A percentile compares a stretch with the other conserved stretches of the same genome.
phyloP scores from a whole-genome alignment of 2,888 invertebrate genomes.

The Epinotia bilunana region DNA sequence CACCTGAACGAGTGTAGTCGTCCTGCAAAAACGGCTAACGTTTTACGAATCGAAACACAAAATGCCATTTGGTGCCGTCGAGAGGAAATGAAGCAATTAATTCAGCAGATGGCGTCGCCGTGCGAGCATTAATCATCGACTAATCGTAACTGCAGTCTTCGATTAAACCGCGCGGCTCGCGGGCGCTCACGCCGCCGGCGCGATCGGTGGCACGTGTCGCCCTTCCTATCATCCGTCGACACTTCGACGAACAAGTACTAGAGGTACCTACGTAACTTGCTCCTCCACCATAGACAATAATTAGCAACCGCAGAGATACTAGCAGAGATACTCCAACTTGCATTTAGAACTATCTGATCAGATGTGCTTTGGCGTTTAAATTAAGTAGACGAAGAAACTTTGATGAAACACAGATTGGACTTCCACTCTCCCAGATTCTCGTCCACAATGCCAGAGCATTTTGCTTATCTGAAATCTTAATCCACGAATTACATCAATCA shows the following conservation, averaged over 20 bases:
- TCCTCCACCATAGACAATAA: conserved; percentile 8
- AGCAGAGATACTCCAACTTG: neutral
- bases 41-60: conserved; percentile 79
- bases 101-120: conserved; percentile 83
- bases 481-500: conserved; percentile 66
- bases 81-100: conserved; percentile 85
- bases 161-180: conserved; percentile 75
- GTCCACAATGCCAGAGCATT: conserved; percentile 37
- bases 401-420: conserved; percentile 32
- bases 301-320: conserved; percentile 14
- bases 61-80: conserved; percentile 82
- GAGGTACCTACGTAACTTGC: conserved; percentile 25
- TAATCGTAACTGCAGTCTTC: conserved; percentile 84
- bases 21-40: conserved; percentile 72
- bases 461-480: conserved; percentile 52
- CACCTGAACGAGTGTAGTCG: conserved; percentile 71
- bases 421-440: conserved; percentile 30
- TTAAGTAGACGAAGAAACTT: conserved; percentile 47
- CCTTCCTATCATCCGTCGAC: conserved; percentile 22
- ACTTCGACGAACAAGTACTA: neutral
- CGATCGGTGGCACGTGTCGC: conserved; percentile 36
- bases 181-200: conserved; percentile 55
- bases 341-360: conserved; percentile 25
- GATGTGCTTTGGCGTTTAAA: conserved; percentile 21
- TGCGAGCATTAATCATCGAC: conserved; percentile 83